These are phyloP conservation scores for Lydus trimaculatus DNA, from an alignment of 2,888 invertebrate genomes.

Conservation along the genomic window DNA sequence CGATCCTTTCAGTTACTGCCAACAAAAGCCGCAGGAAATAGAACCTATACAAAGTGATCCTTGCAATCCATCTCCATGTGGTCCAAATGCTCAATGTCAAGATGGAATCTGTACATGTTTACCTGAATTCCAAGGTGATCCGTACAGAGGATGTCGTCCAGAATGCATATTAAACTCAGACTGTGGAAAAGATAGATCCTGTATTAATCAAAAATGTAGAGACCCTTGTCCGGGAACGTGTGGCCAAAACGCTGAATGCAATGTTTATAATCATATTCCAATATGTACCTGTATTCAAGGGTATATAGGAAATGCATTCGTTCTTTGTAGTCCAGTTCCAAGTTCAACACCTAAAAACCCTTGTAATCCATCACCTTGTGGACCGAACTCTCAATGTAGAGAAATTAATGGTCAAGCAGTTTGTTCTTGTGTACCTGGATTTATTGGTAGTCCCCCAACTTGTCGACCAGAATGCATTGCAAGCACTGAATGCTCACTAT, in stretches of 20 bases:
- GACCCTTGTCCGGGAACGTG: constrained; percentile 81
- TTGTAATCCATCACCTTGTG: constrained; percentile 72
- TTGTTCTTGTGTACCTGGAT: constrained; percentile 75
- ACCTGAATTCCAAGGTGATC: constrained; percentile 74
- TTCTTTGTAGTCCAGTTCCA: constrained; percentile 68
- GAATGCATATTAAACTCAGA: constrained; percentile 79
- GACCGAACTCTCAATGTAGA: constrained; percentile 77
- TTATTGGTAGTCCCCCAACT: constrained; percentile 73
- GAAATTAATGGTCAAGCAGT: constrained; percentile 71
- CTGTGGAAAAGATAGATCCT: constrained; percentile 73
- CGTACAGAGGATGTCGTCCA: constrained; percentile 73
- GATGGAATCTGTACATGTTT: constrained; percentile 76
- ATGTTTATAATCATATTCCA: constrained; percentile 78
- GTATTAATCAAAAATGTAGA: constrained; percentile 73
- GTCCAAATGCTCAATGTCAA: constrained; percentile 68
- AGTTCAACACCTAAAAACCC: constrained; percentile 60
- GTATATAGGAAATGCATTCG: constrained; percentile 76
- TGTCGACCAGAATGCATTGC: constrained; percentile 78
- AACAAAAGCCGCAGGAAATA: constrained; percentile 47
- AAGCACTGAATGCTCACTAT: constrained; percentile 64
- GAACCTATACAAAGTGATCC: constrained; percentile 55
- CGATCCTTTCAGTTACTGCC: constrained; percentile 65
- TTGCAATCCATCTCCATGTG: constrained; percentile 73
- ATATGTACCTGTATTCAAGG: constrained; percentile 77
- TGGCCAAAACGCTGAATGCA: constrained; percentile 75